These are phyloP conservation scores for Lepidurus apus DNA, from an alignment of 1,140 invertebrate species.

Conservation along the genomic window DNA sequence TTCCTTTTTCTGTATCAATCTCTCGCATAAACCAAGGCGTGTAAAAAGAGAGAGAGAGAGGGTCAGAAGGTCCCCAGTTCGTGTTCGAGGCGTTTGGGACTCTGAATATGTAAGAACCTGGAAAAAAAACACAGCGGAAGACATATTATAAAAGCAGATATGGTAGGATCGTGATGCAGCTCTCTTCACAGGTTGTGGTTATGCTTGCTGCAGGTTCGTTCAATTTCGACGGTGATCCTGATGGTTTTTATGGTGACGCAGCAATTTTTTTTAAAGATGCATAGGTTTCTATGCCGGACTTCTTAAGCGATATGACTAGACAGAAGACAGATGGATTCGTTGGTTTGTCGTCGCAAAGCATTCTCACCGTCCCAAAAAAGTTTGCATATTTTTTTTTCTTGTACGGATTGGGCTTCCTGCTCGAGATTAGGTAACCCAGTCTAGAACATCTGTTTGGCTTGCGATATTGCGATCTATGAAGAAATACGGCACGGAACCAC, in stretches of 20 bases:
- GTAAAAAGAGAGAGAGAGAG: neutral
- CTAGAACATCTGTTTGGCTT: no score
- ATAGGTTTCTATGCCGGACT: neutral
- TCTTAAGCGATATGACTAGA: neutral
- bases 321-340: conserved; percentile 4
- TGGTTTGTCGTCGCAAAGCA: neutral
- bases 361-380: neutral
- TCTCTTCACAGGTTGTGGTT: neutral
- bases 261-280: neutral
- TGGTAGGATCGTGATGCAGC: conserved; percentile 2
- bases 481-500: no score
- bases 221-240: neutral
- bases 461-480: no score
- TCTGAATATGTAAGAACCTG: conserved; percentile 10
- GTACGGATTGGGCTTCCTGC: neutral
- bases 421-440: no score
- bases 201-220: neutral
- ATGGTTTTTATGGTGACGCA: neutral
- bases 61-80: neutral
- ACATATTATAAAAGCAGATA: neutral
- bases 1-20: neutral
- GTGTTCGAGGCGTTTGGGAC: neutral
- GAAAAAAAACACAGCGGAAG: neutral
- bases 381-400: neutral
- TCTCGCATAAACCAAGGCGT: neutral